Evolutionary conservation across 2,113 vertebrate genomes (phyloP).

Genomic region (Leucoraja erinaceus): DNA sequence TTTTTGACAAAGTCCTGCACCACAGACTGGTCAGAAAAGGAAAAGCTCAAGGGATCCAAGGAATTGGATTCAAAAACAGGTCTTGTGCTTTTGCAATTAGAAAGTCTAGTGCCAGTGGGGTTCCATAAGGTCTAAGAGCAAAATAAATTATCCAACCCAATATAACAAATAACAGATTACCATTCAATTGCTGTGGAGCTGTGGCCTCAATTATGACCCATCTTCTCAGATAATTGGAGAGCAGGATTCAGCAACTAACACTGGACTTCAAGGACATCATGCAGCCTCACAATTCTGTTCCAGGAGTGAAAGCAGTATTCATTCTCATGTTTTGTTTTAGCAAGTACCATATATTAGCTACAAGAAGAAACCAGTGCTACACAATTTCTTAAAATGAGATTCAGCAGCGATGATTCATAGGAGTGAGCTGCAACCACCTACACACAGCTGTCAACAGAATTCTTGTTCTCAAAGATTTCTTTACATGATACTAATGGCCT

Average conservation of each 20-base stretch:
- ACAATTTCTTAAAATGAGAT: slow-evolving; percentile 32
- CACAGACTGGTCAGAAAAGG: too few species aligned
- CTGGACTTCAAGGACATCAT: background rate
- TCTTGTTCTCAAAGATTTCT: slow-evolving; percentile 19
- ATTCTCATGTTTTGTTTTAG: background rate
- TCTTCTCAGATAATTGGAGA: background rate
- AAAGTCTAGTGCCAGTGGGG: too few species aligned
- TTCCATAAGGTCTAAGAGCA: background rate
- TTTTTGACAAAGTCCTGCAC: too few species aligned
- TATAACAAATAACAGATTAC: background rate
- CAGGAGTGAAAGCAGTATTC: background rate
- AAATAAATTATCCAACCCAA: background rate
- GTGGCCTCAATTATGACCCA: background rate
- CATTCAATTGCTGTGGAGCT: background rate
- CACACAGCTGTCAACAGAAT: slow-evolving; percentile 36
- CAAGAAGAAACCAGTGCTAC: background rate
- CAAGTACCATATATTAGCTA: too few species aligned
- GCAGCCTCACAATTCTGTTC: background rate
- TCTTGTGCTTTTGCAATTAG: too few species aligned
- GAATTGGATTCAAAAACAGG: background rate
- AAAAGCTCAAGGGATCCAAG: too few species aligned
- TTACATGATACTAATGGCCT: slow-evolving; percentile 3
- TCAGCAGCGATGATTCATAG: slow-evolving; percentile 20
- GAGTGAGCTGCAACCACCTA: slow-evolving; percentile 33
- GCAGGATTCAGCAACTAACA: background rate